phyloP scores from a whole-genome alignment of 2,113 vertebrate species.

The Pardalotus punctatus region DNA sequence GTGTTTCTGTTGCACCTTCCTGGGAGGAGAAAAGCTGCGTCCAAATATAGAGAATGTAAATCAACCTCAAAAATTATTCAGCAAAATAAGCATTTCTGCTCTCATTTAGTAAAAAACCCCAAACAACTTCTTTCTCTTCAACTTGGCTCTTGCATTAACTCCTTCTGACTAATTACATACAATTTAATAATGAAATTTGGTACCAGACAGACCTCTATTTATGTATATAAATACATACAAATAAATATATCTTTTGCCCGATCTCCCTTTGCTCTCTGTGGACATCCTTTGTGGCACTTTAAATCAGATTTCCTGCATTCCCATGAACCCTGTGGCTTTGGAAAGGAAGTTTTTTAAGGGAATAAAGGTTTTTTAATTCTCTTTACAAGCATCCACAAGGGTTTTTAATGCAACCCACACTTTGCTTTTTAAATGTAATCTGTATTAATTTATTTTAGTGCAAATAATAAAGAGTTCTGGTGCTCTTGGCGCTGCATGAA shows the following conservation, averaged over 20 bases:
- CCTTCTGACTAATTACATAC: background rate
- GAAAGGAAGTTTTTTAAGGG: background rate
- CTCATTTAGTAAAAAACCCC: background rate
- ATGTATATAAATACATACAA: background rate
- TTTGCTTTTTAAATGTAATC: background rate
- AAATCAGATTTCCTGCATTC: background rate
- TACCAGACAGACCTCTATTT: background rate
- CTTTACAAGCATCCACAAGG: background rate
- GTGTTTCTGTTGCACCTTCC: background rate
- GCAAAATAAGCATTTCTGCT: background rate
- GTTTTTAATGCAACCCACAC: background rate
- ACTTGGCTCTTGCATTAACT: background rate
- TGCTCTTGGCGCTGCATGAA: background rate
- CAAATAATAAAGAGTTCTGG: background rate
- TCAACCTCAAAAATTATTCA: background rate
- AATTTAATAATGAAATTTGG: background rate
- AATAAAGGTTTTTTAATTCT: background rate
- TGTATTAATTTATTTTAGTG: background rate
- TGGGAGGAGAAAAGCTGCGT: background rate
- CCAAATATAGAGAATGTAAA: background rate
- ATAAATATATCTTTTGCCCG: background rate
- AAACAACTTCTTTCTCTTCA: background rate
- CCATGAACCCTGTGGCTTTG: background rate
- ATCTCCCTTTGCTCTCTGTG: background rate
- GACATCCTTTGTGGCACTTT: background rate